phyloP scores from a whole-genome alignment of 2,888 invertebrate genomes.

The Andrena chrysosceles region DNA sequence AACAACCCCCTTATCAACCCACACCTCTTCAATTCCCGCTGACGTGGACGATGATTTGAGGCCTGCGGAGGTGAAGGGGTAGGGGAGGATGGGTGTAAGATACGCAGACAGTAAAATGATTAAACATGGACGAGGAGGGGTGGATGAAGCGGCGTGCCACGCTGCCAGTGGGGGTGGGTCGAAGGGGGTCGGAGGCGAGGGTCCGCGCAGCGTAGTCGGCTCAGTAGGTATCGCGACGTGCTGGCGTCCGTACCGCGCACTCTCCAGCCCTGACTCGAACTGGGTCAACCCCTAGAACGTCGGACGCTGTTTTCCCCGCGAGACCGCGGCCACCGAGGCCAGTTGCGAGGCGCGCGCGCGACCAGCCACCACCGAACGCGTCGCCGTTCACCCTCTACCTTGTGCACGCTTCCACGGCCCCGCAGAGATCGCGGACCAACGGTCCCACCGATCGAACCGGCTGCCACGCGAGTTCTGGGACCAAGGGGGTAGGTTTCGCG shows the following conservation, averaged over 20 bases:
- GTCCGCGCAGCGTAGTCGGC: conserved; percentile 46
- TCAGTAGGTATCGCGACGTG: conserved; percentile 74
- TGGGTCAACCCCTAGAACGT: conserved; percentile 75
- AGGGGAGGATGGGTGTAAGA: no score
- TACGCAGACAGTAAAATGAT: no score
- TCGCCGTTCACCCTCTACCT: no score
- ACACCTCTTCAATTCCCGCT: background rate
- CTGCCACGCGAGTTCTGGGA: no score
- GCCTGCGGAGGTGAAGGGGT: no score
- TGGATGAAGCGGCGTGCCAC: conserved; percentile 53
- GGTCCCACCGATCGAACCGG: no score
- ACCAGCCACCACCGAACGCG: conserved; percentile 24
- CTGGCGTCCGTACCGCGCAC: conserved; percentile 74
- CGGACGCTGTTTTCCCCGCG: conserved; percentile 46
- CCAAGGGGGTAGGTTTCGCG: no score
- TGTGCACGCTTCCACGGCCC: no score
- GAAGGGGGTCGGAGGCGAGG: conserved; percentile 16
- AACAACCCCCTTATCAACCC: no score
- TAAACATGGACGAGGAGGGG: background rate
- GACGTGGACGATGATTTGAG: background rate
- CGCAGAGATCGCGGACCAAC: no score
- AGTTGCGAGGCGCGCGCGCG: conserved; percentile 66
- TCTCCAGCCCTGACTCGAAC: conserved; percentile 71
- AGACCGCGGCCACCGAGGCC: conserved; percentile 48
- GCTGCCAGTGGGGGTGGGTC: conserved; percentile 25